Evolutionary conservation across 2,888 invertebrate genomes (phyloP).

Genomic region (Eumerus sabulonum): DNA sequence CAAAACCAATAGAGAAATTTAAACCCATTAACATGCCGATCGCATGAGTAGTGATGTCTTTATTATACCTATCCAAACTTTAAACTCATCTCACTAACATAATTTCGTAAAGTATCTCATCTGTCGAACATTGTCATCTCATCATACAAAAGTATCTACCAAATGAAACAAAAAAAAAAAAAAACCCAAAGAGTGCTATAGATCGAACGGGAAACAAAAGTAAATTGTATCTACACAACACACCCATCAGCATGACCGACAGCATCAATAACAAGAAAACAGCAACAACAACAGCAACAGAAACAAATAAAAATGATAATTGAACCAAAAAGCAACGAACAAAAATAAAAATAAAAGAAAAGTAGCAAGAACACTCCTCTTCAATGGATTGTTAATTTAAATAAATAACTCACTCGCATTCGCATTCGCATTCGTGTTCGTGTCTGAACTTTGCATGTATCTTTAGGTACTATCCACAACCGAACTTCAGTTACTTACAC

Average conservation of each 20-base stretch:
- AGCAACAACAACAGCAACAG: slow-evolving; percentile 17
- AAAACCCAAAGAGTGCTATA: no score
- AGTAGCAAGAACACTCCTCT: slow-evolving; percentile 42
- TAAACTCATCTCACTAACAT: slow-evolving; percentile 33
- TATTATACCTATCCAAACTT: slow-evolving; percentile 34
- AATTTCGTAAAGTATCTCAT: slow-evolving; percentile 23
- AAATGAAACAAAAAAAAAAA: slow-evolving; percentile 15
- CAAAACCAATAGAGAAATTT: no score
- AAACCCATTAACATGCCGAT: no score
- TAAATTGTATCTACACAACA: slow-evolving; percentile 31
- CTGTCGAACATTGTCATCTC: slow-evolving; percentile 2
- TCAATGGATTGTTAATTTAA: slow-evolving; percentile 55
- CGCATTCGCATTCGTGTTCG: slow-evolving; percentile 34
- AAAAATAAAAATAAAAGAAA: slow-evolving; percentile 21
- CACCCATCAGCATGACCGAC: slow-evolving; percentile 13
- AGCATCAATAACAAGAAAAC: slow-evolving; percentile 3
- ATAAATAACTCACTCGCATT: slow-evolving; percentile 52
- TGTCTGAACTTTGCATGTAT: slow-evolving; percentile 1
- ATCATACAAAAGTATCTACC: slow-evolving; percentile 3
- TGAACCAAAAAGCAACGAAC: background rate
- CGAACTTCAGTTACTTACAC: slow-evolving; percentile 31
- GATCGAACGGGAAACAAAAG: no score
- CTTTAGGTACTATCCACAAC: no score
- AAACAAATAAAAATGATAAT: slow-evolving; percentile 15
- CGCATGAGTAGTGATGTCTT: slow-evolving; percentile 25